Evolutionary conservation across 1,140 invertebrate species (phyloP), one percentile per base, ranked within the genome.

Genomic region (Callitettix versicolor): DNA sequence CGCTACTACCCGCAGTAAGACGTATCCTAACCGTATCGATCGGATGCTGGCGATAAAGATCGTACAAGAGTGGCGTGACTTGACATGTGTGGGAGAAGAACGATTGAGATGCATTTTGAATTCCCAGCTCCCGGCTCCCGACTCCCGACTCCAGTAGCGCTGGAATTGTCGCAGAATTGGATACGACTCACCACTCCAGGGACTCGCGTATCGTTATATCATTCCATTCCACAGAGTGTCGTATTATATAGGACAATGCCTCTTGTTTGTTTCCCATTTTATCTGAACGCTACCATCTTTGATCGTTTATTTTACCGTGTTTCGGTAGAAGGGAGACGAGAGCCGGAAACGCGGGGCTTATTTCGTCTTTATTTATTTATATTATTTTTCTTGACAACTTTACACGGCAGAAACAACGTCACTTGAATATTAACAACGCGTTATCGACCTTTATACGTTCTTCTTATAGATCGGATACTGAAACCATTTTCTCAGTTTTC

Each of bases 231-330:
- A 30, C 14, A 6, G 22, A 14, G 12, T 20, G 30, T 20, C 21
- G 21, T 21, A 51, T 51, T 51, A 51, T 51, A 38, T 51, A 51
- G 48, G 33, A 51, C 48, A 51, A 30, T 51, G 48, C 36, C 36
- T 51, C 48, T 51, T 51, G 48, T 49, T 49, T 49, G 47, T 51
- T 51, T 36, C 48, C 48, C 33, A 51, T 51, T 51, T 51, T 51
- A 51, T 51, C 48, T 36, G 30, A 51, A 51, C 26, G 30, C 48
- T 51, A 34, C 48, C 48, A 51, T 51, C 48, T 51, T 38, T 38
- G 48, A 51, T 51, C 21, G 43, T 48, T 48, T 18, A 22, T 48
- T 48, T 48, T n/a, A 11, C 46, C 46, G 48, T 36, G 48, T 51
- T 36, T 51, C 9, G 3, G 26, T 30, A 4, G 26, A 9, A 9